Base-by-base conservation (phyloP, 2,797 vertebrate genomes). In the Peromyscus nudipes region DNA sequence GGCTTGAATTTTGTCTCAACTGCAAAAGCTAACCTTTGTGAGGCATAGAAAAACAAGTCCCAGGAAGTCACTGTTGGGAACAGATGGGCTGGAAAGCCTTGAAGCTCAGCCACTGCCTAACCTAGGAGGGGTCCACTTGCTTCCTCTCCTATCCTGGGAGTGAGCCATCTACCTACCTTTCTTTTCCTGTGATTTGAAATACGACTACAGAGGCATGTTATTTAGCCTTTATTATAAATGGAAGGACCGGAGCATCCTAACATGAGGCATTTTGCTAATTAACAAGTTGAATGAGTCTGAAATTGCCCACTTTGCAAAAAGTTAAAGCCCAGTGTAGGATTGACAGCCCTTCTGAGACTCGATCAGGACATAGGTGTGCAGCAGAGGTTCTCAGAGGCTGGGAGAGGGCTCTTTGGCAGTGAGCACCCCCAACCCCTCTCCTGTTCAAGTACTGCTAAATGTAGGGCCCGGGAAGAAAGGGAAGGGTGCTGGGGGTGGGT, bases 1-100 rank as follows among this genome's bases (percentile, higher is more conserved):
- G 25, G 52, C 31, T 21, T 91, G 93, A 92, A 88, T 81, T 94
- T 91, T 94, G 49, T 83, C 76, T 83, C 67, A 57, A 87, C 71
- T 81, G 14, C 91, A 75, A 92, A 97, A 87, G 8, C 76, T 92
- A 64, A 97, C 40, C 46, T 89, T 57, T 86, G 34, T n/a, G 55
- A 96, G 67, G 29, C 64, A 71, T 7, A 64, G 55, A 93, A 91
- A 92, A 79, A 10, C 75, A 34, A 34, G 62, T 17, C 62, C 29
- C 67, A 21, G 27, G 92, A 67, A 81, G 60, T 27, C 31, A 85
- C 49, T 40, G 65, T 55, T 34, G 85, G 80, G 27, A 55, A 29
- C 64, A 60, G 43, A 25, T 17, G 80, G 92, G 64, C 46, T 1
- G 14, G 34, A 79, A 89, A 95, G 17, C 10, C 13, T 67, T 9